Evolutionary conservation across 2,888 invertebrate species (phyloP).

Genomic region (Tetranychus truncatus): DNA sequence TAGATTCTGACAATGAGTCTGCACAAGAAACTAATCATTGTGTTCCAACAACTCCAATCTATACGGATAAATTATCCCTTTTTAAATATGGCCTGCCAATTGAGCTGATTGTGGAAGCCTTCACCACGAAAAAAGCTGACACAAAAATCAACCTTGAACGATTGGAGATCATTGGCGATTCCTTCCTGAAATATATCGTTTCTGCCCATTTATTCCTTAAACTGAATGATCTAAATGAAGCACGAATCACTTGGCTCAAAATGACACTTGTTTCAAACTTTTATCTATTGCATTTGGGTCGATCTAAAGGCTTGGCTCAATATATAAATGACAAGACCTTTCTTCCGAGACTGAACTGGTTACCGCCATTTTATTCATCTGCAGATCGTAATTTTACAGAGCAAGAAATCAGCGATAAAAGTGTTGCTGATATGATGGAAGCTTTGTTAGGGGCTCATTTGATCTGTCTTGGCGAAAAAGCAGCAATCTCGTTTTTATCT

Average conservation of each 20-base stretch:
- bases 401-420: constrained; percentile 36
- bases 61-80: not conserved
- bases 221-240: not conserved
- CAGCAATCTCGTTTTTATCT: constrained; percentile 41
- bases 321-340: constrained; percentile 36
- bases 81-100: constrained; percentile 6
- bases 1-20: too few relatives aligned
- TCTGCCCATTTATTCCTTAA: constrained; percentile 46
- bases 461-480: constrained; percentile 38
- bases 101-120: constrained; percentile 36
- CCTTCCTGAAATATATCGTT: constrained; percentile 59
- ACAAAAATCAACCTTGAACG: constrained; percentile 63
- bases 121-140: constrained; percentile 51
- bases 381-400: not conserved
- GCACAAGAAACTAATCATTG: not conserved
- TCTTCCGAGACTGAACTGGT: constrained; percentile 27
- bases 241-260: not conserved
- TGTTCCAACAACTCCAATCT: not conserved
- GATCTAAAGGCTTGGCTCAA: constrained; percentile 32
- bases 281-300: constrained; percentile 48
- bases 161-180: constrained; percentile 69
- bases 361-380: not conserved
- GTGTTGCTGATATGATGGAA: constrained; percentile 62
- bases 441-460: constrained; percentile 62
- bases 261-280: constrained; percentile 54